A percentile compares a stretch with the other conserved stretches of the same genome.
phyloP scores from a whole-genome alignment of 1,140 invertebrate species.

The Drosophila orena region DNA sequence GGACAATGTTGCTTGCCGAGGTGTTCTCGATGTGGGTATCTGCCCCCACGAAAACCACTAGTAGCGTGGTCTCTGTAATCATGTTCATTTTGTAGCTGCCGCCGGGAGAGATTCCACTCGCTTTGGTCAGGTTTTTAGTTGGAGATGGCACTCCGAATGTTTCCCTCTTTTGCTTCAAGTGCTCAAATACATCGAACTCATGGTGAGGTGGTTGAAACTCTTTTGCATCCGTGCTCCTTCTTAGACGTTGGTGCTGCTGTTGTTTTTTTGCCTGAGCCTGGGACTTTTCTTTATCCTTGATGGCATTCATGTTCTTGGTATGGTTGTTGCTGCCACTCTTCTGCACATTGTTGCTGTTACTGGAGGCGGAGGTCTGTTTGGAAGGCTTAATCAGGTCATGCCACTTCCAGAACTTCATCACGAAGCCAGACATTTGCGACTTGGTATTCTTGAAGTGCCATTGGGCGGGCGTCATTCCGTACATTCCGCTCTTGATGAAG shows the following conservation, averaged over 20 bases:
- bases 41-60: conserved; percentile 90
- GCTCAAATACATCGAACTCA: conserved; percentile 69
- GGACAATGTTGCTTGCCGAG: conserved; percentile 89
- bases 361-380: conserved; percentile 16
- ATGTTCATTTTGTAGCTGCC: conserved; percentile 80
- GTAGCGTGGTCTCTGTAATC: conserved; percentile 89
- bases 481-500: conserved; percentile 87
- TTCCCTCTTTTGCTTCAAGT: conserved; percentile 67
- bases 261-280: conserved; percentile 44
- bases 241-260: conserved; percentile 46
- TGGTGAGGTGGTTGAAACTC: conserved; percentile 34
- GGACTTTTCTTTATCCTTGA: conserved; percentile 65
- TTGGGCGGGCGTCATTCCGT: conserved; percentile 89
- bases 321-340: conserved; percentile 42
- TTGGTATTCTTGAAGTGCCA: conserved; percentile 87
- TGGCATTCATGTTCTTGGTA: conserved; percentile 62
- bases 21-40: conserved; percentile 90
- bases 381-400: conserved; percentile 64
- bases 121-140: conserved; percentile 60
- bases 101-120: background rate
- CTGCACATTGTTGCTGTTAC: conserved; percentile 36
- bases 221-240: conserved; percentile 2
- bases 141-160: conserved; percentile 44
- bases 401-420: conserved; percentile 93
- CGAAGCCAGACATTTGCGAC: conserved; percentile 89